These are phyloP conservation scores for Eilema caniola DNA, from an alignment of 2,888 invertebrate species.

Conservation along the genomic window DNA sequence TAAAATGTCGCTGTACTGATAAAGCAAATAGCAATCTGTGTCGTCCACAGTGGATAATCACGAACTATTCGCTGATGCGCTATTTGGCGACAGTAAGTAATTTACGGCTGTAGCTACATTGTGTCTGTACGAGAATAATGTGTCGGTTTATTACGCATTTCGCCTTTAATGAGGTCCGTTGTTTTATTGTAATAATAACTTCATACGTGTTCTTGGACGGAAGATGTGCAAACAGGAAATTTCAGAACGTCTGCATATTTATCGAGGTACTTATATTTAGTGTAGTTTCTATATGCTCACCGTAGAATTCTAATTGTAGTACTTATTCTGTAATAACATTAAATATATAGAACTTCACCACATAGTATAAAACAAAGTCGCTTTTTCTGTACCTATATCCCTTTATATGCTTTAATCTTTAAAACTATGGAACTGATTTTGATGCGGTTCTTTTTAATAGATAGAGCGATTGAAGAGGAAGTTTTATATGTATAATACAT, in stretches of 20 bases:
- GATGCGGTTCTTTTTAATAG: no score
- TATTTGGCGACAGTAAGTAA: constrained; percentile 85
- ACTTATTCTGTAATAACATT: not conserved
- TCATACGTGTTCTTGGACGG: constrained; percentile 20
- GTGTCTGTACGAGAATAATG: constrained; percentile 77
- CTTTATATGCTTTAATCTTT: no score
- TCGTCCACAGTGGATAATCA: constrained; percentile 59
- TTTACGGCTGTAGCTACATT: constrained; percentile 76
- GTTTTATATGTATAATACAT: no score
- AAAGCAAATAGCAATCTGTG: constrained; percentile 11
- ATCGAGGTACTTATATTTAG: not conserved
- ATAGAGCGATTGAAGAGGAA: no score
- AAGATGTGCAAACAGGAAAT: constrained; percentile 12
- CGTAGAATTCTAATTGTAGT: not conserved
- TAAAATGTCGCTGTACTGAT: not conserved
- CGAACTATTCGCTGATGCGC: constrained; percentile 79
- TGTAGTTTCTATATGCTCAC: not conserved
- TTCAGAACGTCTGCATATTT: constrained; percentile 12
- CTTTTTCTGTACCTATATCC: no score
- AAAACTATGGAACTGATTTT: no score
- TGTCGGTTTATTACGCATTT: constrained; percentile 79
- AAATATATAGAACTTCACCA: no score
- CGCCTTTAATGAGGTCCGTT: constrained; percentile 75
- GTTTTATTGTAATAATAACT: constrained; percentile 45
- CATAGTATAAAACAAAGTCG: no score